phyloP scores from a whole-genome alignment of 2,797 vertebrate genomes.

The Falco biarmicus region DNA sequence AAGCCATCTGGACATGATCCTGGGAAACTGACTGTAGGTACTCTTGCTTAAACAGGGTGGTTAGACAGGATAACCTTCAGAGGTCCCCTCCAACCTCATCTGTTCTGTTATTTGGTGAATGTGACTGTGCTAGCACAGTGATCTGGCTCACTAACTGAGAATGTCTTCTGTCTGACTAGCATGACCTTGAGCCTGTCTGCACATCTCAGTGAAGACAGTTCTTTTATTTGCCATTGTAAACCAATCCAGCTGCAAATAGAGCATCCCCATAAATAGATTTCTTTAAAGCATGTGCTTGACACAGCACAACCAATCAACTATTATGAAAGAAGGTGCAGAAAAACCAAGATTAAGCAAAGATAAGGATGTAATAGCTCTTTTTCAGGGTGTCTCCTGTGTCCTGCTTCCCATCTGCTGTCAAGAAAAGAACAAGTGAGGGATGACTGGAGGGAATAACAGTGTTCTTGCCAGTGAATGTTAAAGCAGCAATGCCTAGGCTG shows the following conservation, averaged over 20 bases:
- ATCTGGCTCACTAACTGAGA: background rate
- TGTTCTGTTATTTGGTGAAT: background rate
- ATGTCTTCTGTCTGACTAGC: background rate
- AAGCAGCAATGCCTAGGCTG: background rate
- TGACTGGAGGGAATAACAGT: background rate
- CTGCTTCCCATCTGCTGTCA: slow-evolving; percentile 24
- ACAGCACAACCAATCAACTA: slow-evolving; percentile 6
- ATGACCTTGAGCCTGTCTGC: background rate
- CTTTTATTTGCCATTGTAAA: slow-evolving; percentile 3
- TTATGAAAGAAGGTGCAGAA: slow-evolving; percentile 36
- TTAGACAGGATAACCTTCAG: background rate
- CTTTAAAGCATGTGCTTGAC: slow-evolving; percentile 9
- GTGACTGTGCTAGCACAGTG: background rate
- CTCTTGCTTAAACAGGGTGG: background rate
- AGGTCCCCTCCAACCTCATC: background rate
- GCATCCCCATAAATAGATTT: slow-evolving; percentile 16
- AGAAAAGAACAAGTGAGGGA: background rate
- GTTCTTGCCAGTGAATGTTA: background rate
- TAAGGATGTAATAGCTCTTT: slow-evolving; percentile 20
- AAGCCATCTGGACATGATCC: background rate
- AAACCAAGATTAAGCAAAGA: slow-evolving; percentile 39
- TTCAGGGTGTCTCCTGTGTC: slow-evolving; percentile 21
- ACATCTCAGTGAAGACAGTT: background rate
- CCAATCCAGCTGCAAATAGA: slow-evolving; percentile 20
- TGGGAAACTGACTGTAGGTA: fast-evolving